Evolutionary conservation across 2,888 invertebrate species (phyloP).

Genomic region (Oligia latruncula): DNA sequence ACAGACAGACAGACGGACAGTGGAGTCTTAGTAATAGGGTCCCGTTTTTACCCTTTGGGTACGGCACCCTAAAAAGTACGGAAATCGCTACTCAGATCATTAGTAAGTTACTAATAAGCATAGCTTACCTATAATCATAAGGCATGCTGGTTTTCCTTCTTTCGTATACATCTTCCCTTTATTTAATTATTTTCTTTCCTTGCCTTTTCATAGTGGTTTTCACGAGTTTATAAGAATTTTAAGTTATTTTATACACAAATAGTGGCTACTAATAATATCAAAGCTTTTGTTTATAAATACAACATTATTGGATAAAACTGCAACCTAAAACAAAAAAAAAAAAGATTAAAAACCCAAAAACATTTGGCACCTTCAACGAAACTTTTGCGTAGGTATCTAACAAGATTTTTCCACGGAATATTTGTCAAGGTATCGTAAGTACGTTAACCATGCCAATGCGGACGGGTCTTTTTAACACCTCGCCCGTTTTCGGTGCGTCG

Average conservation of each 20-base stretch:
- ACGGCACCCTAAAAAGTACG: no score
- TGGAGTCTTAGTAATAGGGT: no score
- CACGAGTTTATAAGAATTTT: background rate
- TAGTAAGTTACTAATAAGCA: background rate
- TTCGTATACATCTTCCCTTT: background rate
- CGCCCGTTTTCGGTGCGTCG: conserved; percentile 77
- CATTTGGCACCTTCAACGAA: conserved; percentile 32
- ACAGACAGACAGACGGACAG: no score
- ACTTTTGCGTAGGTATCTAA: conserved; percentile 45
- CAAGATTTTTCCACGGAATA: conserved; percentile 52
- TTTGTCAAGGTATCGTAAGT: conserved; percentile 74
- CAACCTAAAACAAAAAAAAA: background rate
- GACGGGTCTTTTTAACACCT: conserved; percentile 78
- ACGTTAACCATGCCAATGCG: conserved; percentile 72
- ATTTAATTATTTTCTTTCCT: background rate
- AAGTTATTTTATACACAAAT: background rate
- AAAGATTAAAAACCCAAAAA: conserved; percentile 3
- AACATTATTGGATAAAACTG: background rate
- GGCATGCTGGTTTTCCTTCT: background rate
- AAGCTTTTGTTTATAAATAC: background rate
- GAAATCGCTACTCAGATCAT: background rate
- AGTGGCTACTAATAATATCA: background rate
- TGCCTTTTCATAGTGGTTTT: background rate
- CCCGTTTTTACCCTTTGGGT: no score
- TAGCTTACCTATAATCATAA: background rate